Evolutionary conservation across 1,140 invertebrate species (phyloP).

Genomic region (Cardiocondyla obscurior): DNA sequence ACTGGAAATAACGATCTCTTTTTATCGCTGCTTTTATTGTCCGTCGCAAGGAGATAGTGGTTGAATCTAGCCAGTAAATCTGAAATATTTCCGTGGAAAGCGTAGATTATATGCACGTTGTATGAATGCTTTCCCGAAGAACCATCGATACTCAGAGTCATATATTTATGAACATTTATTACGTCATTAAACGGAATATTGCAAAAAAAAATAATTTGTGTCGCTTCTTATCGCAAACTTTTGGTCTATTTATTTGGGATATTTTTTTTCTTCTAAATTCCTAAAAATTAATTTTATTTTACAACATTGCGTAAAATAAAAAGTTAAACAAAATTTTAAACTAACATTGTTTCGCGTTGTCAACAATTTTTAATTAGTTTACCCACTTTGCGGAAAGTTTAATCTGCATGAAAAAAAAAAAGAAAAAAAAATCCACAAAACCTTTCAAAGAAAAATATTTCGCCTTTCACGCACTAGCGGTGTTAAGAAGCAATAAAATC

Average conservation of each 20-base stretch:
- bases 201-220: conserved; percentile 11
- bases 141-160: background rate
- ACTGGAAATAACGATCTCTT: conserved; percentile 47
- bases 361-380: background rate
- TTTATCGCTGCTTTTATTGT: conserved; percentile 43
- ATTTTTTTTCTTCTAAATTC: conserved; percentile 9
- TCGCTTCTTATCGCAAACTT: conserved; percentile 5
- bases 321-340: background rate
- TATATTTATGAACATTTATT: conserved; percentile 18
- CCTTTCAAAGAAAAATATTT: conserved; percentile 17
- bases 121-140: background rate
- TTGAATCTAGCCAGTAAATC: conserved; percentile 46
- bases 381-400: background rate
- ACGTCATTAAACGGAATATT: conserved; percentile 25
- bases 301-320: background rate
- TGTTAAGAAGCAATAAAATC: conserved; percentile 27
- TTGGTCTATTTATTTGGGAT: conserved; percentile 3
- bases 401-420: background rate
- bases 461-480: background rate
- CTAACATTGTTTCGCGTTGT: background rate
- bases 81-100: conserved; percentile 14
- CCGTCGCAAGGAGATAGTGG: background rate
- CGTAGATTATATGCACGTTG: background rate
- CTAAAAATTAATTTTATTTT: background rate
- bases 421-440: background rate